Conservation (phyloP, 2,797 vertebrate genomes). For the Sebastes cheni region DNA sequence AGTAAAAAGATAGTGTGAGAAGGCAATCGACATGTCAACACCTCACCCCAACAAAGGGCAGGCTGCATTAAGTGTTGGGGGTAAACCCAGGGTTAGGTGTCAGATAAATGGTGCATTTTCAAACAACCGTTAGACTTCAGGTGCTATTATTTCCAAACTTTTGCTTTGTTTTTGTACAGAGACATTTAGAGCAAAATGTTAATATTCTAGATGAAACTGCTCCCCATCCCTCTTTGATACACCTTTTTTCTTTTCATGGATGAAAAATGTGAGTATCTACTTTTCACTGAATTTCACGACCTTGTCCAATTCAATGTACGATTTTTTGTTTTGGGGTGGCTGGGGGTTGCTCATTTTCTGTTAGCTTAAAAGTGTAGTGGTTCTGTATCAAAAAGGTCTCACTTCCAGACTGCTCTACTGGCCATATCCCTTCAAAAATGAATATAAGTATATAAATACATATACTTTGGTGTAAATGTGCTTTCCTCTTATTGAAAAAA, state of each 20-base stretch:
- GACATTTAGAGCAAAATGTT: constrained; percentile 71
- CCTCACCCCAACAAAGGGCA: constrained; percentile 57
- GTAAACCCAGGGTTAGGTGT: constrained; percentile 46
- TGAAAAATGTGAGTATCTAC: constrained; percentile 49
- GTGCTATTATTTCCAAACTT: constrained; percentile 83
- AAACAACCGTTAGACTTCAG: constrained; percentile 77
- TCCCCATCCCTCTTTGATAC: constrained; percentile 67
- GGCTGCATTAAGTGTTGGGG: constrained; percentile 47
- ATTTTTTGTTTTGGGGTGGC: constrained; percentile 44
- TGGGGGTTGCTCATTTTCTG: constrained; percentile 43
- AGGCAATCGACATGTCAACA: constrained; percentile 63
- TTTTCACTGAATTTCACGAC: constrained; percentile 65
- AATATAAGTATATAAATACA: constrained; percentile 84
- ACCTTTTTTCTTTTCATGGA: constrained; percentile 48
- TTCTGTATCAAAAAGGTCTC: constrained; percentile 63
- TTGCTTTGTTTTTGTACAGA: constrained; percentile 78
- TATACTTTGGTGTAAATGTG: constrained; percentile 86
- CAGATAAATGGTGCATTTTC: constrained; percentile 70
- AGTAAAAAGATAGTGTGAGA: constrained; percentile 58
- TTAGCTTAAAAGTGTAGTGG: constrained; percentile 59
- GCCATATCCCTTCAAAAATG: constrained; percentile 74
- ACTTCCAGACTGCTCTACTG: constrained; percentile 55
- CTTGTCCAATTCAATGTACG: constrained; percentile 62
- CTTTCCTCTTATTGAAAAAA: constrained; percentile 72
- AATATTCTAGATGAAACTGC: constrained; percentile 62